Base-by-base conservation (phyloP, 2,113 vertebrate species). In the Psittacula cyanocephala region DNA sequence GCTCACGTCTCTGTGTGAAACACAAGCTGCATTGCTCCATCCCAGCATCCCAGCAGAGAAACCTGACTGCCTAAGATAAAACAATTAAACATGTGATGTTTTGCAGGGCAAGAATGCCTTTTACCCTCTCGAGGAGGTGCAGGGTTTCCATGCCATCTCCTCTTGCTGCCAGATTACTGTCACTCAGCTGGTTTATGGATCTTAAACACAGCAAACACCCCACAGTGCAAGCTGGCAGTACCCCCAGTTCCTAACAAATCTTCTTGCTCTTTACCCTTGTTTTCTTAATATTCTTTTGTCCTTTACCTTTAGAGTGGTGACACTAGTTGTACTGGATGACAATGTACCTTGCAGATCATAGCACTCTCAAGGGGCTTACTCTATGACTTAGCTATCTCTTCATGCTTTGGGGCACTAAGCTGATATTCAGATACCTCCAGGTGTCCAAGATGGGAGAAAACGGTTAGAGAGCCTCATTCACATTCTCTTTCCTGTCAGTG, bases 11-110 rank as follows among this genome's bases (percentile, higher is more conserved):
- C 49, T 67, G 64, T 15, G 33, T 11, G 89, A 68, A 89, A 89
- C 62, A 16, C 52, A 29, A 89, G 59, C 87, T 72, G 52, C 67
- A 39, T 69, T 88, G 63, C 63, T 62, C 70, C 83, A 31, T 25
- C 83, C 39, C 8, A 2, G 64, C n/a, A 49, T 39, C 65, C 75
- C 71, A 46, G 46, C 37, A 76, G 47, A 72, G 69, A 88, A 93
- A 83, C 47, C 14, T 0, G n/a, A 17, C 31, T 4, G 3, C 11
- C 49, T 23, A 20, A 33, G 47, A 22, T 9, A n/a, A 69, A 67
- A 35, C 18, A 22, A 47, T 1, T 20, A 35, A 67, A 3, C 10
- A 1, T 1, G 2, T 0, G 7, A 16, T 13, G 47, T 57, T 91
- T 62, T 35, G 4, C 49, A 13, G 62, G 57, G 53, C 28, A 24